Evolutionary conservation across 2,888 invertebrate genomes (phyloP).

Genomic region (Pyralis farinalis): DNA sequence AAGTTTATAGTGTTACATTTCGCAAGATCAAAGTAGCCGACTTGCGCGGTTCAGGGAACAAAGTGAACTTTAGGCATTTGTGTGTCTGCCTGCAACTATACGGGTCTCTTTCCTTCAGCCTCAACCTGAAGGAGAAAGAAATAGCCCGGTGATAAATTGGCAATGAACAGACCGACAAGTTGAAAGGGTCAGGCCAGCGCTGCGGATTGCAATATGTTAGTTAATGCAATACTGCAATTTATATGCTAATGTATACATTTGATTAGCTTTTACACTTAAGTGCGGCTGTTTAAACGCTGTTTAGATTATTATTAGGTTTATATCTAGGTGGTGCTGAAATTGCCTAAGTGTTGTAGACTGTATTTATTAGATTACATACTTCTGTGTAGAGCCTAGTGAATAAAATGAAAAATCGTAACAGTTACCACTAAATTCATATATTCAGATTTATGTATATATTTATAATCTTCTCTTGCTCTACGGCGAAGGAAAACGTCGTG

Average conservation of each 20-base stretch:
- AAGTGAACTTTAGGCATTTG: constrained; percentile 37
- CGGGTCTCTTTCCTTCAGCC: background rate
- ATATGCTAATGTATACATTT: constrained; percentile 2
- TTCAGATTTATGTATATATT: too few relatives aligned
- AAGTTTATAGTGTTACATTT: constrained; percentile 23
- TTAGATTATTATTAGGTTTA: too few relatives aligned
- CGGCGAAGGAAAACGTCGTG: too few relatives aligned
- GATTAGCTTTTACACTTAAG: background rate
- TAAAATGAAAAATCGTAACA: too few relatives aligned
- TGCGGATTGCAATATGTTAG: background rate
- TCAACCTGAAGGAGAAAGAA: background rate
- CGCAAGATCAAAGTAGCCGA: constrained; percentile 30
- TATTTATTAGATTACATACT: too few relatives aligned
- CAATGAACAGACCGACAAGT: background rate
- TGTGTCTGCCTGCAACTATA: constrained; percentile 16
- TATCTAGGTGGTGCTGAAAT: too few relatives aligned
- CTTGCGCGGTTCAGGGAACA: constrained; percentile 29
- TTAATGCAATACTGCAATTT: background rate
- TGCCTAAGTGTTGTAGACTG: too few relatives aligned
- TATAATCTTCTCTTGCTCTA: too few relatives aligned
- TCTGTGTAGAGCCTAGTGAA: too few relatives aligned
- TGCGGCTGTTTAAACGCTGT: background rate
- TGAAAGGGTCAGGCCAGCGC: background rate
- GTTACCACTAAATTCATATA: too few relatives aligned
- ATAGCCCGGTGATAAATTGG: background rate